Evolutionary conservation across 2,797 vertebrate genomes (phyloP).

Genomic region (Loris lydekkerianus): DNA sequence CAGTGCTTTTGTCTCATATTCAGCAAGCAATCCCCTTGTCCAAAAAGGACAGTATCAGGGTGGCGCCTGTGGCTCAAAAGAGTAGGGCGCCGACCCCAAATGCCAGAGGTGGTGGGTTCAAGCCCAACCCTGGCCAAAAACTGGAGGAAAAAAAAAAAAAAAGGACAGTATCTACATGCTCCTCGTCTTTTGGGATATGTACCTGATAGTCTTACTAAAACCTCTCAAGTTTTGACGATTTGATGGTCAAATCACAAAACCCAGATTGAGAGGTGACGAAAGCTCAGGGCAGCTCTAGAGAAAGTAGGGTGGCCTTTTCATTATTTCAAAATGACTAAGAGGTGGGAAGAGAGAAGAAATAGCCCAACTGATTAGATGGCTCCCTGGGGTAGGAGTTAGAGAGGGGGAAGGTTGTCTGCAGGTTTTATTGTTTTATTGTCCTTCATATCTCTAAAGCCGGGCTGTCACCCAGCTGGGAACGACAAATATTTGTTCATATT

Average conservation of each 20-base stretch:
- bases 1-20: background rate
- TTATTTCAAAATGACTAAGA: background rate
- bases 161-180: background rate
- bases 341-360: too few species aligned
- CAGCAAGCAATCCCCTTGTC: background rate
- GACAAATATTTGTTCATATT: constrained; percentile 31
- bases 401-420: background rate
- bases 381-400: background rate
- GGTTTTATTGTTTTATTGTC: background rate
- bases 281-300: background rate
- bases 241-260: background rate
- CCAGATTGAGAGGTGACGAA: background rate
- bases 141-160: too few species aligned
- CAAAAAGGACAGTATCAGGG: background rate
- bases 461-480: background rate
- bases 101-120: too few species aligned
- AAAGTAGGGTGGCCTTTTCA: background rate
- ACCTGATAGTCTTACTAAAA: background rate
- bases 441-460: background rate
- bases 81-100: too few species aligned
- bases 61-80: too few species aligned
- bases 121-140: too few species aligned
- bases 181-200: background rate
- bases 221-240: background rate
- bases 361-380: rapidly evolving